A percentile compares a stretch with the other conserved stretches of the same genome.
Conservation (phyloP, 2,113 vertebrate species). For the Pluvianellus socialis region DNA sequence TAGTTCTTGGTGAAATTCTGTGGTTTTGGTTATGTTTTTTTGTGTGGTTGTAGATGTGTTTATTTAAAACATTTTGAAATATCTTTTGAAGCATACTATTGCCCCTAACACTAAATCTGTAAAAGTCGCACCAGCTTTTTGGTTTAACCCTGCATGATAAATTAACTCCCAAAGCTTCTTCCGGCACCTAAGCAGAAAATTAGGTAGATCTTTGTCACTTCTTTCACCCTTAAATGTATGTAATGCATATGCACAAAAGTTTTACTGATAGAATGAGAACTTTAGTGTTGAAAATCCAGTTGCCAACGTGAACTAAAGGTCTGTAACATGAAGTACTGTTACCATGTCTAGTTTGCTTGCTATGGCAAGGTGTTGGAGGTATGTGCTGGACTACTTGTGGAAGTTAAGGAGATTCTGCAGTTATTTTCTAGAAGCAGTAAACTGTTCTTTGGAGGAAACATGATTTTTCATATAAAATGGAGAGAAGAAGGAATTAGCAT, state of each 20-base stretch:
- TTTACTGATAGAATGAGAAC: neutral
- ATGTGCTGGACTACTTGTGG: neutral
- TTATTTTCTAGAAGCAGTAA: neutral
- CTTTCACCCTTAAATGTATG: neutral
- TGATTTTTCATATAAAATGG: neutral
- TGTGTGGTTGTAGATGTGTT: neutral
- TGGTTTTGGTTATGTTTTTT: neutral
- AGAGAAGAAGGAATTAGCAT: neutral
- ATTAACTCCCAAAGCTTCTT: neutral
- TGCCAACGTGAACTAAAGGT: neutral
- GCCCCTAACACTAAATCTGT: neutral
- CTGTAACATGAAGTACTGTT: neutral
- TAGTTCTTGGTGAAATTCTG: neutral
- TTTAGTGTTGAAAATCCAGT: neutral
- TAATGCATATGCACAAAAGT: neutral
- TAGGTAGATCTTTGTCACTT: neutral
- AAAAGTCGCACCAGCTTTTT: neutral
- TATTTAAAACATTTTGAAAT: neutral
- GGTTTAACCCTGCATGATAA: neutral
- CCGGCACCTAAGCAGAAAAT: neutral
- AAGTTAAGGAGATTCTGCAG: neutral
- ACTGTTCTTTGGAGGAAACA: neutral
- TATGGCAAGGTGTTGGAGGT: neutral
- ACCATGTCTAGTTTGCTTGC: neutral
- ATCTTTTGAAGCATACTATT: neutral